Conservation (phyloP, 2,888 invertebrate species). For the Synergus itoensis region DNA sequence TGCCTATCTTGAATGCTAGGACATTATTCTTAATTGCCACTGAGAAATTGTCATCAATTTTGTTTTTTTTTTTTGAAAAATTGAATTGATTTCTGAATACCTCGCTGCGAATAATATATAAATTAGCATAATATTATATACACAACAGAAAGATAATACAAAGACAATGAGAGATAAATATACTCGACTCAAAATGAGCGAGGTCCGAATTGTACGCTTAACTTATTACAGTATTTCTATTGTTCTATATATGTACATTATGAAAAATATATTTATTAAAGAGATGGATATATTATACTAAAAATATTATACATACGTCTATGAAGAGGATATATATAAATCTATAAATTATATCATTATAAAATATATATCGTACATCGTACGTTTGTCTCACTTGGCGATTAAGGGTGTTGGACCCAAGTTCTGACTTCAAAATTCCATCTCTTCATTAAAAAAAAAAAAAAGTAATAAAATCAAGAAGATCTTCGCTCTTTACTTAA, state of each 20-base stretch:
- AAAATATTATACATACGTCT: neutral
- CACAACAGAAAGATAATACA: constrained; percentile 1
- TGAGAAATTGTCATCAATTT: no score
- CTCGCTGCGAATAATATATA: constrained; percentile 1
- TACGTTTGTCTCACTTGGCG: neutral
- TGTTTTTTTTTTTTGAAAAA: no score
- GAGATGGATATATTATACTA: constrained; percentile 37
- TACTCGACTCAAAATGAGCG: constrained; percentile 51
- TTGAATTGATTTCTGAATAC: neutral
- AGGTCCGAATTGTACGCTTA: constrained; percentile 69
- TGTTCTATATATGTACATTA: constrained; percentile 57
- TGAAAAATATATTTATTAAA: constrained; percentile 55
- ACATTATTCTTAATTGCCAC: no score
- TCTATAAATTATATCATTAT: neutral
- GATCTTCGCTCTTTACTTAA: no score
- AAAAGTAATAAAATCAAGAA: no score
- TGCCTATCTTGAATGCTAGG: no score
- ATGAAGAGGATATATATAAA: no score
- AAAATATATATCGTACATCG: neutral
- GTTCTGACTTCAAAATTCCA: no score
- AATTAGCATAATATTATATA: constrained; percentile 6
- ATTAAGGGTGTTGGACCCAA: neutral
- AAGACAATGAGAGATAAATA: constrained; percentile 6
- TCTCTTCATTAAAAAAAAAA: no score
- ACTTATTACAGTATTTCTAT: constrained; percentile 66